These are phyloP conservation scores for Aleadryas rufinucha DNA, from an alignment of 2,113 vertebrate genomes.

Conservation along the genomic window DNA sequence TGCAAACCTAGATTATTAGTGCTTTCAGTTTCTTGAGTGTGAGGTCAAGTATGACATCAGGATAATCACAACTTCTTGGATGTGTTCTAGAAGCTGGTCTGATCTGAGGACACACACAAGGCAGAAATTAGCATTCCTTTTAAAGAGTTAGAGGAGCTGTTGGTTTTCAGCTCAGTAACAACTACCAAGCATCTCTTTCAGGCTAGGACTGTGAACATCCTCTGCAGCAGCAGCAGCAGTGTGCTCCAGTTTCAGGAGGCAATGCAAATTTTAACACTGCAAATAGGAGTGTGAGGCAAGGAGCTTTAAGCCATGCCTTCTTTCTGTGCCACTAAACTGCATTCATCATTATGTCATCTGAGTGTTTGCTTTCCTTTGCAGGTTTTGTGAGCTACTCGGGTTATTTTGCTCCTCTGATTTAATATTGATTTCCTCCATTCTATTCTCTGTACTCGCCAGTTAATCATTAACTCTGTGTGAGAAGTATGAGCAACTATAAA, in stretches of 20 bases:
- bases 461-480: neutral
- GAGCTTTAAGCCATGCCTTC: neutral
- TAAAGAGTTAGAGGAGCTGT: neutral
- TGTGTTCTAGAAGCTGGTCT: neutral
- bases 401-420: constrained; percentile 3
- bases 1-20: neutral
- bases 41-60: neutral
- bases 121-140: neutral
- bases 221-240: neutral
- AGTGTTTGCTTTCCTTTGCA: neutral
- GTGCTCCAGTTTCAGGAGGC: neutral
- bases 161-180: neutral
- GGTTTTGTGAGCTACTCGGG: neutral
- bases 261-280: neutral
- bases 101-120: neutral
- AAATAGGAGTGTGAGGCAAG: neutral
- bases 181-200: neutral
- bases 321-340: neutral
- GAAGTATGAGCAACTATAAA: neutral
- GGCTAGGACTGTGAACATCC: neutral
- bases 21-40: neutral
- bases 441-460: neutral
- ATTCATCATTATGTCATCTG: neutral
- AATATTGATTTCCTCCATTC: constrained; percentile 8
- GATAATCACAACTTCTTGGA: neutral